Base-by-base conservation (phyloP, 2,888 invertebrate genomes). In the Cylloceria caligata region DNA sequence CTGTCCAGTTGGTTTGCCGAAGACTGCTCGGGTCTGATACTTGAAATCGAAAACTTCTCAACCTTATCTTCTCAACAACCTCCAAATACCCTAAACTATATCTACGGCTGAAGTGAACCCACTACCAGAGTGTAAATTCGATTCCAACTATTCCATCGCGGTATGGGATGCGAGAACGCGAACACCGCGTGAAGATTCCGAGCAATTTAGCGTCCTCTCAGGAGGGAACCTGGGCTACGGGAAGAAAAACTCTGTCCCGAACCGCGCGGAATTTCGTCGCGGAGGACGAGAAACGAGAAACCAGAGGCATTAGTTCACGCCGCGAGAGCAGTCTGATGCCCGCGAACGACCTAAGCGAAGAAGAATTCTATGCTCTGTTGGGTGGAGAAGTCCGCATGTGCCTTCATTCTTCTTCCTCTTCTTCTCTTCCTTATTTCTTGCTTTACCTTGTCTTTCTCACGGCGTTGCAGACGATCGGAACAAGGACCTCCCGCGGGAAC, bases 401-500 rank as follows among this genome's bases (percentile, higher is more conserved):
- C 16, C 36, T 21, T 68, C 52, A 2, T 47, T 30, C 47, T 47
- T 55, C 42, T 16, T 67, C 34, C 21, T 34, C 7, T 36, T 13
- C 52, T 57, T 42, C 67, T 42, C 24, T 42, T n/a, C 42, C 42
- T 42, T 21, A 30, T 47, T 68, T 27, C 21, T 45, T 55, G 52
- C 34, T 45, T 49, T 47, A 57, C 42, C 57, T 24, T 16, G 47
- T n/a, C 62, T 45, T 30, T 39, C 55, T 69, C 62, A 34, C 42
- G 6, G 24, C 24, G 45, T 42, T 74, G 45, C 39, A 52, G 69
- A 64, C 57, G 39, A 55, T 79, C 74, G 24, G 55, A 49, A 42
- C 73, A 47, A 73, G 55, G 42, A 52, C 67, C 64, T 57, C 39
- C 68, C 47, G 68, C 73, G 84, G 84, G 80, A 82, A 80, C 73